phyloP scores from a whole-genome alignment of 2,888 invertebrate species.

The Tetanocera ferruginea region DNA sequence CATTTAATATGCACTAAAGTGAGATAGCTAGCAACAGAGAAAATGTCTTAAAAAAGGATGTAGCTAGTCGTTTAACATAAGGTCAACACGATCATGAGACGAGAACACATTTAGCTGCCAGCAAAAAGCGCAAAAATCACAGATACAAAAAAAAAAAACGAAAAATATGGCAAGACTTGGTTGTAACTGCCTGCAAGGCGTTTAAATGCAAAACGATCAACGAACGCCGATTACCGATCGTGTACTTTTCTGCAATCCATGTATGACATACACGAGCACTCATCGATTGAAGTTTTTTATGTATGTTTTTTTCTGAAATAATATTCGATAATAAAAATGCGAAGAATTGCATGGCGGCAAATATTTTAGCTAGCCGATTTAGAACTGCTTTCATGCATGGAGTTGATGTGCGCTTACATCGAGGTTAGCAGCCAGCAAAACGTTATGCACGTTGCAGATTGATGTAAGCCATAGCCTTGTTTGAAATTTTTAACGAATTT shows the following conservation, averaged over 20 bases:
- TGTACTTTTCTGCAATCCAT: slow-evolving; percentile 8
- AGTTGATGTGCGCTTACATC: no score
- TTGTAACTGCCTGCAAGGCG: slow-evolving; percentile 46
- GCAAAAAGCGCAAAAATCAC: slow-evolving; percentile 14
- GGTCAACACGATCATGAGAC: slow-evolving; percentile 34
- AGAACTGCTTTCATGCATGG: no score
- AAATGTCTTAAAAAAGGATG: background rate
- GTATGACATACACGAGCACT: background rate
- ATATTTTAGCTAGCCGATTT: background rate
- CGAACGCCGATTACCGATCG: slow-evolving; percentile 48
- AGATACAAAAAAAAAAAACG: slow-evolving; percentile 8
- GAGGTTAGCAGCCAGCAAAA: no score
- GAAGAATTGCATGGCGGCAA: background rate
- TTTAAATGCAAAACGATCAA: slow-evolving; percentile 48
- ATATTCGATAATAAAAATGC: background rate
- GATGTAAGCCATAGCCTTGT: no score
- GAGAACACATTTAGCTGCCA: slow-evolving; percentile 31
- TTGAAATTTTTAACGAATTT: no score
- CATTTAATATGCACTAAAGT: no score
- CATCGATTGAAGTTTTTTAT: background rate
- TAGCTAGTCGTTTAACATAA: slow-evolving; percentile 31
- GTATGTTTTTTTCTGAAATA: background rate
- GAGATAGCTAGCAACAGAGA: no score
- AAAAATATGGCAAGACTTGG: slow-evolving; percentile 1
- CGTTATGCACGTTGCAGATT: no score